Percentiles rank a stretch among this genome's conserved stretches.
Evolutionary conservation across 2,888 invertebrate species (phyloP).

Genomic region (Coelinius sp.): DNA sequence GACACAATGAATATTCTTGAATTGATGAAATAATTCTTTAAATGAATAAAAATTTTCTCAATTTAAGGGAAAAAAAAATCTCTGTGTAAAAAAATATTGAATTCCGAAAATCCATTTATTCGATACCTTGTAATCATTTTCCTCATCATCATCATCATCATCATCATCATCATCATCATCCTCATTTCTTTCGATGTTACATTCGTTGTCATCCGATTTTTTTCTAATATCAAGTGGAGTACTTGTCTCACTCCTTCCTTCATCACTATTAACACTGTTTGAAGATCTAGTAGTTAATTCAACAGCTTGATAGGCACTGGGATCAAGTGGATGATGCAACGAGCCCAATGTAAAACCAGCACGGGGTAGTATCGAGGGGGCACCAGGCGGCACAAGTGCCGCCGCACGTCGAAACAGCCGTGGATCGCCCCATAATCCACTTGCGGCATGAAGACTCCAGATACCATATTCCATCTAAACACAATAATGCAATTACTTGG

Average conservation of each 20-base stretch:
- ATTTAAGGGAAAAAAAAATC: too few relatives aligned
- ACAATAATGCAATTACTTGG: not conserved
- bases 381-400: constrained; percentile 61
- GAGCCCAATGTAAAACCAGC: constrained; percentile 64
- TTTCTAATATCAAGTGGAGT: constrained; percentile 21
- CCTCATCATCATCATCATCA: too few relatives aligned
- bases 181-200: constrained; percentile 57
- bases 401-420: constrained; percentile 65
- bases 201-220: constrained; percentile 60
- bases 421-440: constrained; percentile 68
- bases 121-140: constrained; percentile 45
- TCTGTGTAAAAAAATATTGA: too few relatives aligned
- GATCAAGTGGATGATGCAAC: constrained; percentile 56
- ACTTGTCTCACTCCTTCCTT: constrained; percentile 32
- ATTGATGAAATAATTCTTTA: too few relatives aligned
- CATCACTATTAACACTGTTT: constrained; percentile 40
- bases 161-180: constrained; percentile 34
- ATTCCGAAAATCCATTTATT: too few relatives aligned
- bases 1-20: too few relatives aligned
- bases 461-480: constrained; percentile 70
- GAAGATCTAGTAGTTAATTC: constrained; percentile 59
- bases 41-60: too few relatives aligned
- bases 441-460: constrained; percentile 68
- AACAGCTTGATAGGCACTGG: constrained; percentile 60
- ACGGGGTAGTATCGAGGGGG: constrained; percentile 60